A percentile compares a stretch with the other conserved stretches of the same genome.
Conservation (phyloP, 2,888 invertebrate species). For the Neoaliturus tenellus region DNA sequence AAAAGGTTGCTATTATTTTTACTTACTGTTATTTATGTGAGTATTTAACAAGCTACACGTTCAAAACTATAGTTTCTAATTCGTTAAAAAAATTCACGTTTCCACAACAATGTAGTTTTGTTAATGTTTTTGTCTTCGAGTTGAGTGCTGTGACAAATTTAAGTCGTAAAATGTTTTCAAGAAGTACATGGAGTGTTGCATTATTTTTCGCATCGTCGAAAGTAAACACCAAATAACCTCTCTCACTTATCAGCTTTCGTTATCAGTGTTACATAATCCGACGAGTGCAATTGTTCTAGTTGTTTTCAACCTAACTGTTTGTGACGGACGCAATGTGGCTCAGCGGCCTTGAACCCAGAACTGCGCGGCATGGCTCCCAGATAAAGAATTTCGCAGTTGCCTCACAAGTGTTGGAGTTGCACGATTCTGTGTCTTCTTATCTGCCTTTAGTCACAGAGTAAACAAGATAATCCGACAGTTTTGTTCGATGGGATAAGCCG, state of each 20-base stretch:
- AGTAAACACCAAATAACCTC: neutral
- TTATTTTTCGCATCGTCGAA: neutral
- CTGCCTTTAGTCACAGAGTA: neutral
- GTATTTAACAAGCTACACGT: too few species aligned
- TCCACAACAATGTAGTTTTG: too few species aligned
- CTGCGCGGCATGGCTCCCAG: neutral
- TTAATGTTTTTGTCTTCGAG: too few species aligned
- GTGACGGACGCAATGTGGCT: neutral
- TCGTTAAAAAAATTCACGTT: too few species aligned
- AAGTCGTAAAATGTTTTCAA: too few species aligned
- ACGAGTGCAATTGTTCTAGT: neutral
- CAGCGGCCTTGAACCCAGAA: neutral
- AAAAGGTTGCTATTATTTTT: too few species aligned
- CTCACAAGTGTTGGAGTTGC: neutral
- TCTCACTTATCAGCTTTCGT: neutral
- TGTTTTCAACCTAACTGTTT: neutral
- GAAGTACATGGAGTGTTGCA: neutral
- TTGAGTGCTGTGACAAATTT: too few species aligned
- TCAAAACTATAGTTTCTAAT: too few species aligned
- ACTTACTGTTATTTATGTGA: too few species aligned
- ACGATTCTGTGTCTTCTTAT: neutral
- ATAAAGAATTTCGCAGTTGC: conserved; percentile 1
- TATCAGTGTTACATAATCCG: neutral
- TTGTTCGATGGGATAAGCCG: too few species aligned
- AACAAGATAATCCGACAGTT: too few species aligned